These are phyloP conservation scores for Athalia rosae DNA, from an alignment of 2,888 invertebrate genomes.

Conservation along the genomic window DNA sequence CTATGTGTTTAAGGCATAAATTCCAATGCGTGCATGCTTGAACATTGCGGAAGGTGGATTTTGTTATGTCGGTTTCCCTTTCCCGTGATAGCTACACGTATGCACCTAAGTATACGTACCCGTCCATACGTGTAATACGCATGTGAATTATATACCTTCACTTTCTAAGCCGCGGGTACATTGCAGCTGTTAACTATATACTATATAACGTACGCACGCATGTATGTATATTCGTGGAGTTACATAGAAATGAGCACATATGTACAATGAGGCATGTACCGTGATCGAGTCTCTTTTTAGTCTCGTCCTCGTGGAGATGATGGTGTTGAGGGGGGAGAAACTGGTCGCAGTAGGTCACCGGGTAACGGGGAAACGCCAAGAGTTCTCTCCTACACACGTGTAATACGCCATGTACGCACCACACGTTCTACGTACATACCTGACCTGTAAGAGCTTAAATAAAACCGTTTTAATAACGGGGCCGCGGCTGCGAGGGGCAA, in stretches of 20 bases:
- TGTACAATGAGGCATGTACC: not conserved
- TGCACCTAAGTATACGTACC: no score
- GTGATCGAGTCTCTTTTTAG: no score
- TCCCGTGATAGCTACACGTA: slow-evolving; percentile 1
- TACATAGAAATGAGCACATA: not conserved
- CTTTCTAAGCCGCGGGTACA: slow-evolving; percentile 47
- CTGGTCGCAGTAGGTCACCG: slow-evolving; percentile 53
- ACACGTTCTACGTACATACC: slow-evolving; percentile 8
- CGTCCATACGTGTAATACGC: no score
- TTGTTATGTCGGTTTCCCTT: slow-evolving; percentile 13
- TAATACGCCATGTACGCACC: not conserved
- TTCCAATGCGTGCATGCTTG: no score
- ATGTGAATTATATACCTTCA: slow-evolving; percentile 25
- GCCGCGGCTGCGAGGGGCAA: slow-evolving; percentile 47
- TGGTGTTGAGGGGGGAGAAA: not conserved
- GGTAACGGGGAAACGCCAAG: slow-evolving; percentile 54
- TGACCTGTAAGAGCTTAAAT: not conserved
- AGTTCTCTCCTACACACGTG: slow-evolving; percentile 13
- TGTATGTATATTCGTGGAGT: no score
- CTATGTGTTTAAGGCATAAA: no score
- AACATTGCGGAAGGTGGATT: no score
- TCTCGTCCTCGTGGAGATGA: not conserved
- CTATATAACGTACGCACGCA: no score
- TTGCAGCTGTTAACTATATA: not conserved
- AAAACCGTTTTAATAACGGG: not conserved